Percentiles rank a stretch among this genome's conserved stretches.
phyloP scores from a whole-genome alignment of 1,140 invertebrate genomes.

The Drosophila ambigua region DNA sequence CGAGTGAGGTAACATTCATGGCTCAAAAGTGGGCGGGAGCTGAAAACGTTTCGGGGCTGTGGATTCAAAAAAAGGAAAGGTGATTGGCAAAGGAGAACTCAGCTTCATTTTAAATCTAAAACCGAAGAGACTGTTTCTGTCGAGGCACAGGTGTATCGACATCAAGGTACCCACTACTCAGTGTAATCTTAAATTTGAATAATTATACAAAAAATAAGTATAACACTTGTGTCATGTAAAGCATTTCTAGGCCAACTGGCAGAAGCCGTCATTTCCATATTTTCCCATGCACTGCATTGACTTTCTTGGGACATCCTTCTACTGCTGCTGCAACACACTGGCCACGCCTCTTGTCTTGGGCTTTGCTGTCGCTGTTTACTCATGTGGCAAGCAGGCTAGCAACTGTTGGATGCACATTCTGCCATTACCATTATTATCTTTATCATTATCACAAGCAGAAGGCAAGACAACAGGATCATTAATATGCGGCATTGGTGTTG shows the following conservation, averaged over 20 bases:
- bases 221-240: background rate
- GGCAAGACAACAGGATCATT: slow-evolving; percentile 51
- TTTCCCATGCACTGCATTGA: slow-evolving; percentile 15
- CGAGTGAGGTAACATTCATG: slow-evolving; percentile 38
- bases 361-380: slow-evolving; percentile 38
- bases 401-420: slow-evolving; percentile 14
- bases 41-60: background rate
- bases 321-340: background rate
- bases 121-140: too few relatives aligned
- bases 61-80: slow-evolving; percentile 14
- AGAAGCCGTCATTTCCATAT: background rate
- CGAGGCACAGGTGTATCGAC: too few relatives aligned
- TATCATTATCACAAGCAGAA: slow-evolving; percentile 48
- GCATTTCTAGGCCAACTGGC: background rate
- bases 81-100: too few relatives aligned
- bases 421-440: slow-evolving; percentile 31
- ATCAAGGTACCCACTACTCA: too few relatives aligned
- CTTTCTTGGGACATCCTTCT: slow-evolving; percentile 8
- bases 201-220: background rate
- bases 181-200: too few relatives aligned
- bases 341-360: slow-evolving; percentile 13
- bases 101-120: background rate
- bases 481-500: slow-evolving; percentile 59
- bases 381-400: slow-evolving; percentile 44
- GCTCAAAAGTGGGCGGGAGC: slow-evolving; percentile 31